Percentiles rank a stretch among this genome's conserved stretches.
Conservation (phyloP, 1,140 invertebrate species). For the Caerostris extrusa region DNA sequence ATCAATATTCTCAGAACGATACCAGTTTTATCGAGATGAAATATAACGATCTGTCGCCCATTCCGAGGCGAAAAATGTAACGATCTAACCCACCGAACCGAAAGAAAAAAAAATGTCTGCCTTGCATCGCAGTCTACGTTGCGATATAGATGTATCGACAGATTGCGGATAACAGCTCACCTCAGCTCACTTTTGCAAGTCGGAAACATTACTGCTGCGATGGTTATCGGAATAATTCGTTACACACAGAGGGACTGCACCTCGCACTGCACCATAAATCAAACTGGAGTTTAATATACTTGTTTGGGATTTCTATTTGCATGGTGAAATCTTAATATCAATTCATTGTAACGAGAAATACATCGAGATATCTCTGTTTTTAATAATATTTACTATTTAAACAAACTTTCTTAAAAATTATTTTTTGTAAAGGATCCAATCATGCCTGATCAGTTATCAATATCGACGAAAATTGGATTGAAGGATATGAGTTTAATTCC, state of each 20-base stretch:
- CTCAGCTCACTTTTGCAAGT: conserved; percentile 34
- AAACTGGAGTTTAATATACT: neutral
- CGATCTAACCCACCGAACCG: conserved; percentile 5
- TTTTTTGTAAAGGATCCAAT: no score
- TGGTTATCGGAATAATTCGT: conserved; percentile 32
- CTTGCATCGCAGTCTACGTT: neutral
- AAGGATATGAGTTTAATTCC: no score
- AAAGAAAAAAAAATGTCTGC: neutral
- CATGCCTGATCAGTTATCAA: no score
- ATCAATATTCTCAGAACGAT: conserved; percentile 14
- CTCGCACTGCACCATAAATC: conserved; percentile 3
- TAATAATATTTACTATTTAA: no score
- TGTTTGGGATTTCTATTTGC: neutral
- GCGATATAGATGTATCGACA: conserved; percentile 27
- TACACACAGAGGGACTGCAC: neutral
- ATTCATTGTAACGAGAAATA: conserved; percentile 13
- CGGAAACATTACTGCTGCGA: conserved; percentile 38
- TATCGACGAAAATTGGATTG: no score
- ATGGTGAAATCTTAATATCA: neutral
- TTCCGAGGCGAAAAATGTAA: conserved; percentile 39
- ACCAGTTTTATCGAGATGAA: conserved; percentile 39
- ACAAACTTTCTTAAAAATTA: no score
- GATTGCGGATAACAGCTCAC: conserved; percentile 20
- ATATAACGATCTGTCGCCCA: conserved; percentile 34
- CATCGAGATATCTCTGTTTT: neutral